Base-by-base conservation (phyloP, 2,888 invertebrate species). In the Hedychridium roseum region DNA sequence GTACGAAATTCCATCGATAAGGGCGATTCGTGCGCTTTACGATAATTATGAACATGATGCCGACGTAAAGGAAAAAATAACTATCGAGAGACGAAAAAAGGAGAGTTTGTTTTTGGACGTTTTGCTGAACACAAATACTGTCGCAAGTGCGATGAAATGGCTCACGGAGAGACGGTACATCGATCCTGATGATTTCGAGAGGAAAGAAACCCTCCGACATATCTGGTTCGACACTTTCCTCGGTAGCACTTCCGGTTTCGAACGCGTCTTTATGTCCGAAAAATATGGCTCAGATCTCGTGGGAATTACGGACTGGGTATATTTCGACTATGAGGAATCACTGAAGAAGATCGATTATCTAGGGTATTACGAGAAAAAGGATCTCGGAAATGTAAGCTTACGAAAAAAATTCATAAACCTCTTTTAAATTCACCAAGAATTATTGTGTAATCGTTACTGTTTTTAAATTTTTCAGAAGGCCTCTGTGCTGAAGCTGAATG, bases 261-360 rank as follows among this genome's bases (percentile, higher is more conserved):
- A 97, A 78, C 94, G 97, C 70, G 86, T 94, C 12, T 94, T 96
- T 74, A 84, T 93, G 1, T 91, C 93, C 0, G 96, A 97, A 82
- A 83, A 89, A 0, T 91, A 91, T 74, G 87, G 88, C 62, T 85
- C 86, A 57, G 86, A 92, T 21, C 87, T 76, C 11, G 50, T 74
- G 2, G 95, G 95, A 2, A 82, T 94, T 51, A 96, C 96, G 78
- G 93, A 92, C 75, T 96, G 95, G 95, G 81, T 95, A 12, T 91
- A 91, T 74, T 93, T 92, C 68, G 83, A 86, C 41, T 83, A 84
- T 53, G 87, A 91, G 78, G 94, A 95, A 80, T 76, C 81, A 35
- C 84, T 83, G 1, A 86, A 86, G 30, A 81, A 84, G 27, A 82
- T 87, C 0, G 87, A 93, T 78, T 92, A 93, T 78, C 83, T 90